Evolutionary conservation across 2,113 vertebrate species (phyloP).

Genomic region (Eolophus roseicapilla): DNA sequence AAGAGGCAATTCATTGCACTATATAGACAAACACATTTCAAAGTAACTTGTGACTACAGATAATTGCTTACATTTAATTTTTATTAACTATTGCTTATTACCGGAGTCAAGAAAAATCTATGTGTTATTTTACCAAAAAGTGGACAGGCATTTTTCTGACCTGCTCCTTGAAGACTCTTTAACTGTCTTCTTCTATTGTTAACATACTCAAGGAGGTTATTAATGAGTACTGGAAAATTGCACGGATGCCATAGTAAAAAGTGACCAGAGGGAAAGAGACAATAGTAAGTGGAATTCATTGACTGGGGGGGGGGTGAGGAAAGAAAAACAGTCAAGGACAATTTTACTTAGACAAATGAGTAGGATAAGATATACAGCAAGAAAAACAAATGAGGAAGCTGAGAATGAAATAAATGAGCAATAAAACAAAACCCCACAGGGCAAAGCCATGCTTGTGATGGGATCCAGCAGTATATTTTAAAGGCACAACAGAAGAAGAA

Average conservation of each 20-base stretch:
- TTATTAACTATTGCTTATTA: constrained; percentile 51
- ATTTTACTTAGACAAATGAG: constrained; percentile 67
- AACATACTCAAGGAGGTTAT: constrained; percentile 9
- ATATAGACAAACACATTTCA: constrained; percentile 6
- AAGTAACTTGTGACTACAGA: background rate
- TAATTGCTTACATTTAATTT: constrained; percentile 31
- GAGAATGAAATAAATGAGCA: constrained; percentile 60
- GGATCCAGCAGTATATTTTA: constrained; percentile 5
- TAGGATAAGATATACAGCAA: constrained; percentile 52
- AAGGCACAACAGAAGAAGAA: background rate
- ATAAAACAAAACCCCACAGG: constrained; percentile 21
- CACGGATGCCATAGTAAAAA: constrained; percentile 37
- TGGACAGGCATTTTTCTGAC: background rate
- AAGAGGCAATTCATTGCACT: background rate
- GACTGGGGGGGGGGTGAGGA: background rate
- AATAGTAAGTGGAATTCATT: background rate
- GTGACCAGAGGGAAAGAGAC: constrained; percentile 40
- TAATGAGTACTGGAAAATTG: constrained; percentile 30
- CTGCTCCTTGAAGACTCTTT: background rate
- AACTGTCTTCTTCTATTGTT: background rate
- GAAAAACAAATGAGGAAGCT: constrained; percentile 62
- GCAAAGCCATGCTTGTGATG: constrained; percentile 17
- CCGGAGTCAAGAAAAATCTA: constrained; percentile 14
- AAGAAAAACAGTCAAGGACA: constrained; percentile 43
- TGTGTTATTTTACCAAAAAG: constrained; percentile 37